Evolutionary conservation across 2,888 invertebrate genomes (phyloP).

Genomic region (Myopa testacea): DNA sequence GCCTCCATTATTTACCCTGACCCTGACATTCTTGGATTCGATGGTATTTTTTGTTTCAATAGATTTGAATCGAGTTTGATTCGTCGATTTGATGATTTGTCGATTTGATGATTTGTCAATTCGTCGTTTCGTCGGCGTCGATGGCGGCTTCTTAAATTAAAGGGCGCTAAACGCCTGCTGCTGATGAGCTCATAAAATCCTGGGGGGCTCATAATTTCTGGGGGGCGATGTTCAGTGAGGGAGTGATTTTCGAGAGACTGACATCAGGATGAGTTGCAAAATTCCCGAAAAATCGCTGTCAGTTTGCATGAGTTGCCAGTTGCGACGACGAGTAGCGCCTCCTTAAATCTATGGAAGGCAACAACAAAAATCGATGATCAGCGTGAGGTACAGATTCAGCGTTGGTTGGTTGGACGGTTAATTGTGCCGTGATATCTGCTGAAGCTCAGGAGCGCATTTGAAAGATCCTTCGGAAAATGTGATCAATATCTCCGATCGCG

Average conservation of each 20-base stretch:
- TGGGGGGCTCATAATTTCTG: neutral
- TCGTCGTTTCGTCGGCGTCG: neutral
- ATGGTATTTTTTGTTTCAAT: neutral
- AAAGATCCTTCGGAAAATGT: no score
- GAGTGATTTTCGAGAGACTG: neutral
- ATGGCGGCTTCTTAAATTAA: constrained; percentile 25
- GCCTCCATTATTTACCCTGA: neutral
- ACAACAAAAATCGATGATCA: no score
- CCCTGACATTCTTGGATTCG: no score
- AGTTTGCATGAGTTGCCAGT: constrained; percentile 16
- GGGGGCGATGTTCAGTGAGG: neutral
- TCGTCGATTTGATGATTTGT: no score
- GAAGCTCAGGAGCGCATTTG: neutral
- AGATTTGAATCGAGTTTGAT: neutral
- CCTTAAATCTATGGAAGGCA: no score
- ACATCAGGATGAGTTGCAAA: constrained; percentile 16
- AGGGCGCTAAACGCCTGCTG: constrained; percentile 12
- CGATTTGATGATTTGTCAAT: neutral
- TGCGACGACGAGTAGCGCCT: neutral
- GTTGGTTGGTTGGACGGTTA: no score
- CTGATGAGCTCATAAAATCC: constrained; percentile 28
- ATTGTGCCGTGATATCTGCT: neutral
- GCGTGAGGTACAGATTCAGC: no score
- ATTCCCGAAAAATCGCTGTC: neutral
- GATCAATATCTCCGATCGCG: neutral